Conservation (phyloP, 2,888 invertebrate species). For the Notocelia uddmanniana region DNA sequence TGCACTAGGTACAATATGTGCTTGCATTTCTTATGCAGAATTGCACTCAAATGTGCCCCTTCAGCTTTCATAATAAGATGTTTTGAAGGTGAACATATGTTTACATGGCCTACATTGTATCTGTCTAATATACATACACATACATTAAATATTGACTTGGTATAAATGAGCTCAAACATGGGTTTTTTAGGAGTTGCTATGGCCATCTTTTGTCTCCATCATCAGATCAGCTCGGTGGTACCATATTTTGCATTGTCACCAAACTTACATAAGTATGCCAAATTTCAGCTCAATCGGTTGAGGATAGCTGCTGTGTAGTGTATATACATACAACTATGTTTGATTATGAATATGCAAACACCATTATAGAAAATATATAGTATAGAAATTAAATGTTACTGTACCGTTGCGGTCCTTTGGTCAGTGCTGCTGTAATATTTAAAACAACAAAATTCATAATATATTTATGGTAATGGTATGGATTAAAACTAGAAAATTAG, state of each 20-base stretch:
- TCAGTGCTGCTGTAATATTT: neutral
- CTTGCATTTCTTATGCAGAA: conserved; percentile 4
- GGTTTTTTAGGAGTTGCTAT: too few relatives aligned
- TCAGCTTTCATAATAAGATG: neutral
- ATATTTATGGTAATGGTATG: too few relatives aligned
- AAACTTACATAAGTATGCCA: too few relatives aligned
- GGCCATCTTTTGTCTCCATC: too few relatives aligned
- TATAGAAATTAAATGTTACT: neutral
- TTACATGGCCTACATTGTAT: conserved; percentile 23
- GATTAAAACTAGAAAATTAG: too few relatives aligned
- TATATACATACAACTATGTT: neutral
- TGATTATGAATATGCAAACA: neutral
- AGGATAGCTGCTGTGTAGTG: too few relatives aligned
- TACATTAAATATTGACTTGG: neutral
- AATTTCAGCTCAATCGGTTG: too few relatives aligned
- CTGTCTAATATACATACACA: neutral
- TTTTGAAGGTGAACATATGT: conserved; percentile 12
- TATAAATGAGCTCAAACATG: too few relatives aligned
- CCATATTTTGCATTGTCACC: too few relatives aligned
- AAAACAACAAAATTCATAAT: too few relatives aligned
- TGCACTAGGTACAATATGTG: conserved; percentile 16
- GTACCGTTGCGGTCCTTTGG: neutral
- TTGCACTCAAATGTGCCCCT: neutral
- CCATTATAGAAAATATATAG: neutral
- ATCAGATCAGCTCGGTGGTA: too few relatives aligned